Evolutionary conservation across 2,888 invertebrate species (phyloP).

Genomic region (Drosophila kanekoi): DNA sequence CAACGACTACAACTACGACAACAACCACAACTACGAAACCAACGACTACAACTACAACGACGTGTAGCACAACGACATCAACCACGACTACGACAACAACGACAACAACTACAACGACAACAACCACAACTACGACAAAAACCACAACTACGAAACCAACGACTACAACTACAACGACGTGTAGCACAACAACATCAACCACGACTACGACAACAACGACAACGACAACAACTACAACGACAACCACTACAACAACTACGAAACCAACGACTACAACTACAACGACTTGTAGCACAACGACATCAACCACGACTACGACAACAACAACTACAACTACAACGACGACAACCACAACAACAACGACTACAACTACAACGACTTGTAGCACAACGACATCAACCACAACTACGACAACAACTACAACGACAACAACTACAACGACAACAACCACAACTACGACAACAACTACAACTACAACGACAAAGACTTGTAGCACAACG

Average conservation of each 20-base stretch:
- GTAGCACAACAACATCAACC: constrained; percentile 9
- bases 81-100: constrained; percentile 24
- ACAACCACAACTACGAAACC: constrained; percentile 10
- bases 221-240: background rate
- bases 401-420: constrained; percentile 7
- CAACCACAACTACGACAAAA: constrained; percentile 18
- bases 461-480: too few species aligned
- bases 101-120: background rate
- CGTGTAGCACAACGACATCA: background rate
- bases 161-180: constrained; percentile 7
- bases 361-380: constrained; percentile 1
- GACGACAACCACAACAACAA: background rate
- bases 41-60: constrained; percentile 5
- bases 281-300: constrained; percentile 20
- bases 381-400: constrained; percentile 7
- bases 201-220: constrained; percentile 15
- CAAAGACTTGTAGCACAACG: background rate
- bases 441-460: constrained; percentile 2
- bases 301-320: background rate
- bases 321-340: background rate
- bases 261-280: background rate
- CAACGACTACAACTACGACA: constrained; percentile 7
- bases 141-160: constrained; percentile 15
- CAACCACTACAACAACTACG: constrained; percentile 3
- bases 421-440: background rate